Conservation (phyloP, 2,797 vertebrate genomes). For the Chloroceryle inda region DNA sequence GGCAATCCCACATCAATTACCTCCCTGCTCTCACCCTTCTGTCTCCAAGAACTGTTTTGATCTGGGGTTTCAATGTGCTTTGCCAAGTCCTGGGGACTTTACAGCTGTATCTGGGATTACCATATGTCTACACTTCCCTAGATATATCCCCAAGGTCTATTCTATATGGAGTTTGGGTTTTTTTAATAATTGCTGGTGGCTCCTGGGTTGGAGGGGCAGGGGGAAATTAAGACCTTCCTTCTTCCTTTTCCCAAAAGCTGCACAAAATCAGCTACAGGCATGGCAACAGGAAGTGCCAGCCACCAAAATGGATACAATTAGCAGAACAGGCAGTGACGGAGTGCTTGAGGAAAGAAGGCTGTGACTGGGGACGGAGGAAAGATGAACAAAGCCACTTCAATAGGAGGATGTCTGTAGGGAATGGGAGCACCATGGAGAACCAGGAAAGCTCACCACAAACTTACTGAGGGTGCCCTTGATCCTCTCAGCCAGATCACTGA, state of each 20-base stretch:
- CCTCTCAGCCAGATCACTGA: too few species aligned
- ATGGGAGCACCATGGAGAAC: not conserved
- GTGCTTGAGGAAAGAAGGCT: not conserved
- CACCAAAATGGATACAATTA: not conserved
- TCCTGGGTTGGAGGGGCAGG: not conserved
- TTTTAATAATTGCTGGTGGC: not conserved
- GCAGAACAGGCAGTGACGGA: not conserved
- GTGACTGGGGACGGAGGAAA: not conserved
- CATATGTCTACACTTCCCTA: not conserved
- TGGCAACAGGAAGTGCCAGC: not conserved
- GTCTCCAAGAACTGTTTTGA: not conserved
- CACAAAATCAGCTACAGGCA: not conserved
- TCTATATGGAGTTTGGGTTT: not conserved
- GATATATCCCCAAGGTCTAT: not conserved
- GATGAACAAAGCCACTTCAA: not conserved
- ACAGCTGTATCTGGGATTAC: not conserved
- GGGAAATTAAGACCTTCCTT: not conserved
- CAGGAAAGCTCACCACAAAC: not conserved
- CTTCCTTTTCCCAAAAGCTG: fast-evolving
- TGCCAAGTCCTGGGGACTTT: not conserved
- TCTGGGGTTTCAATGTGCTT: not conserved
- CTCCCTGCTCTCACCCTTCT: not conserved
- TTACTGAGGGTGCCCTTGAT: too few species aligned
- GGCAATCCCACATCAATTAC: not conserved
- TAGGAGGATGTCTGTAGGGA: not conserved